Base-by-base conservation (phyloP, 2,113 vertebrate species). In the Prunella himalayana region DNA sequence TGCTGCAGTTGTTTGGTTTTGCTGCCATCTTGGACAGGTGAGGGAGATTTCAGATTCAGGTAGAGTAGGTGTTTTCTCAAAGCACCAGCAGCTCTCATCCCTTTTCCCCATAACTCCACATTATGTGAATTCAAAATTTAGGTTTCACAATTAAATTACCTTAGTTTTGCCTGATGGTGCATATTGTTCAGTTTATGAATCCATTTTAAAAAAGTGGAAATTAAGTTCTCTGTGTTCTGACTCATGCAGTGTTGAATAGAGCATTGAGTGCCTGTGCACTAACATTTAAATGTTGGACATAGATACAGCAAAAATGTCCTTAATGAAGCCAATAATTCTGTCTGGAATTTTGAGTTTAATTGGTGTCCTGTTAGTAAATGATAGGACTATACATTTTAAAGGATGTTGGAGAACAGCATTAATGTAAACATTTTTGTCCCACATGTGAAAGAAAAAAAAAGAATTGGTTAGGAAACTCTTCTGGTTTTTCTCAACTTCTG, bases 381-480 rank as follows among this genome's bases (percentile, higher is more conserved):
- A 25, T 72, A 49, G 63, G 30, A 59, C 35, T 15, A 20, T 77
- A 15, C 6, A 10, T 90, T 90, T 90, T 91, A 51, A 69, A 86
- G 39, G 15, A 18, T 73, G 11, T 6, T 57, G 35, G 44, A 73
- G 45, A 73, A 11, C 31, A 51, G 39, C 44, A 54, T 66, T 76
- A 88, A 45, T 80, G 23, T 93, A 82, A 96, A 76, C 15, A 24
- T 88, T 94, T 91, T 69, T 77, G 31, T 68, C 28, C 31, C 4
- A 0, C 53, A 7, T 73, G 30, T 50, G 42, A 78, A 13, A 35
- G 51, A 82, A 59, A 50, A 65, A 65, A 42, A 63, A 27, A 86
- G 10, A 61, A 50, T 37, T 81, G 31, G 47, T 60, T 11, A 37
- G 59, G 19, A 73, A 82, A n/a, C 35, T 78, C 33, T 63, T 87